Percentiles rank a stretch among this genome's conserved stretches.
Evolutionary conservation across 2,888 invertebrate species (phyloP).

Genomic region (Lithodes maja): DNA sequence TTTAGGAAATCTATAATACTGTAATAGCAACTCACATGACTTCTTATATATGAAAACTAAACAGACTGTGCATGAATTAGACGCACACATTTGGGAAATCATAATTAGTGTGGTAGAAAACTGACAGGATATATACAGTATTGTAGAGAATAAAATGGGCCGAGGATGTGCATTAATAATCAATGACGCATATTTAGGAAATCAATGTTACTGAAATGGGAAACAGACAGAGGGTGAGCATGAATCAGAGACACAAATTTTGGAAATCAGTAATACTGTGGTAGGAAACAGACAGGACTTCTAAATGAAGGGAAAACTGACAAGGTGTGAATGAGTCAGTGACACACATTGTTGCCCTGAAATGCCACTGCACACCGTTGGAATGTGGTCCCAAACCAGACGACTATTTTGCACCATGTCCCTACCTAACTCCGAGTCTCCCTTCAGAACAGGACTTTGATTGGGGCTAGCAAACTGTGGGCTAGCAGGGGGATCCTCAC

Average conservation of each 20-base stretch:
- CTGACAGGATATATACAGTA: background rate
- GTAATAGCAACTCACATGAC: too few relatives aligned
- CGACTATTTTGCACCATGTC: background rate
- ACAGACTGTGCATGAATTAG: too few relatives aligned
- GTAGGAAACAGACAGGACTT: too few relatives aligned
- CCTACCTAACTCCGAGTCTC: background rate
- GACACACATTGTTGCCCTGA: slow-evolving; percentile 8
- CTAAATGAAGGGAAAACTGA: background rate
- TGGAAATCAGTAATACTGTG: too few relatives aligned
- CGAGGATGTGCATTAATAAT: too few relatives aligned
- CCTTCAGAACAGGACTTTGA: background rate
- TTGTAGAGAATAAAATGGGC: background rate
- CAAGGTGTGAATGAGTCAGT: background rate
- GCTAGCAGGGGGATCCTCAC: slow-evolving; percentile 38
- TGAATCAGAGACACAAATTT: too few relatives aligned
- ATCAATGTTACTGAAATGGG: background rate
- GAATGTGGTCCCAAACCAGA: slow-evolving; percentile 29
- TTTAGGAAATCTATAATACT: too few relatives aligned
- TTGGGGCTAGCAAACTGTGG: background rate
- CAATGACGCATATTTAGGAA: too few relatives aligned
- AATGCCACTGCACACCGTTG: background rate
- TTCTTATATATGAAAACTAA: too few relatives aligned
- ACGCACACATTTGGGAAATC: too few relatives aligned
- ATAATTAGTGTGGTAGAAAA: too few relatives aligned
- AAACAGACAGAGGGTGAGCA: background rate